Evolutionary conservation across 2,113 vertebrate genomes (phyloP).

Genomic region (Cololabis saira): DNA sequence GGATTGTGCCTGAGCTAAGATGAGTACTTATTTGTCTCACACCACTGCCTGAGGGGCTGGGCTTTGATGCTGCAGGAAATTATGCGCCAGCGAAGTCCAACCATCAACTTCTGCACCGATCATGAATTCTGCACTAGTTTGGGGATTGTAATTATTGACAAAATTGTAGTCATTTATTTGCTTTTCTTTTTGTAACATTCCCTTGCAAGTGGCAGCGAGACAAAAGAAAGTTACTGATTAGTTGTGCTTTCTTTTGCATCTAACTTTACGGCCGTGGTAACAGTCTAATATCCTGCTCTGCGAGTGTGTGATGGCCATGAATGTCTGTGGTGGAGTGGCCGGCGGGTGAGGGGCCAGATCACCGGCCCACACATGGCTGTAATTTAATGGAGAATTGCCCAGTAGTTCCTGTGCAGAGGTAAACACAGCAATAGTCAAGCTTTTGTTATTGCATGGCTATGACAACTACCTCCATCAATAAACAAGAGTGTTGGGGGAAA

Average conservation of each 20-base stretch:
- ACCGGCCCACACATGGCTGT: slow-evolving; percentile 84
- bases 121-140: slow-evolving; percentile 2
- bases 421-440: slow-evolving; percentile 82
- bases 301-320: slow-evolving; percentile 36
- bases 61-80: slow-evolving; percentile 40
- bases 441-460: slow-evolving; percentile 82
- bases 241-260: background rate
- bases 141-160: background rate
- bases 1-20: slow-evolving; percentile 65
- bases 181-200: background rate
- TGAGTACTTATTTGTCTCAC: slow-evolving; percentile 68
- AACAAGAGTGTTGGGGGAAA: slow-evolving; percentile 74
- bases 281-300: slow-evolving; percentile 41
- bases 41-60: slow-evolving; percentile 43
- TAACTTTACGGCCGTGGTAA: slow-evolving; percentile 31
- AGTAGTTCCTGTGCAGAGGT: slow-evolving; percentile 82
- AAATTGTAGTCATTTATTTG: background rate
- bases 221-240: background rate
- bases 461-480: slow-evolving; percentile 82
- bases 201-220: background rate
- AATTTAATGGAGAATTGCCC: slow-evolving; percentile 85
- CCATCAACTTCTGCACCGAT: slow-evolving; percentile 47
- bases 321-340: slow-evolving; percentile 19
- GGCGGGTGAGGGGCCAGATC: slow-evolving; percentile 64
- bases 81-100: slow-evolving; percentile 56